Conservation (phyloP, 2,113 vertebrate species). For the Ageneiosus marmoratus region DNA sequence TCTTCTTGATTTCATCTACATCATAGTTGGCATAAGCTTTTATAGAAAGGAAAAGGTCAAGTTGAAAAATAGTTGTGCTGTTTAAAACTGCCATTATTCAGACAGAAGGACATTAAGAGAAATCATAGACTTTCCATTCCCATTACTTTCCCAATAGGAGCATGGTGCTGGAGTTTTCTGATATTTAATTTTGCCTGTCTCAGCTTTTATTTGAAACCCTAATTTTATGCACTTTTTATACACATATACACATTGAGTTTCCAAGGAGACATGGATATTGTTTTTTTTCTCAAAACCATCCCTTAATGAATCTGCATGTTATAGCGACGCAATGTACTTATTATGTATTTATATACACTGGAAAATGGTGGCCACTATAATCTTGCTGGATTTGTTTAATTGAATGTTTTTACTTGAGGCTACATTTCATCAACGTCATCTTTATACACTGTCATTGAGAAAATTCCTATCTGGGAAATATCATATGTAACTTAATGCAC, state of each 20-base stretch:
- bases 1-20: no score
- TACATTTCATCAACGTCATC: not conserved
- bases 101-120: not conserved
- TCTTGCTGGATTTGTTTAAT: not conserved
- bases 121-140: not conserved
- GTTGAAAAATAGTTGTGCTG: not conserved
- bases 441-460: not conserved
- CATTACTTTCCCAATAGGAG: not conserved
- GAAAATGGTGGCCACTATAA: not conserved
- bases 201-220: not conserved
- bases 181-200: not conserved
- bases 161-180: not conserved
- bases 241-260: not conserved
- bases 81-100: not conserved
- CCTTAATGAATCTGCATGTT: not conserved
- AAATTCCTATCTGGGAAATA: not conserved
- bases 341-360: not conserved
- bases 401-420: not conserved
- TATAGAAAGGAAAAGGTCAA: no score
- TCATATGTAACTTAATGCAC: not conserved
- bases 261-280: not conserved
- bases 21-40: no score
- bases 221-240: no score
- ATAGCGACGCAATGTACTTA: not conserved
- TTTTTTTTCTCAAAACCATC: not conserved